phyloP scores from a whole-genome alignment of 2,797 vertebrate genomes.

The Myiotriccus ornatus region DNA sequence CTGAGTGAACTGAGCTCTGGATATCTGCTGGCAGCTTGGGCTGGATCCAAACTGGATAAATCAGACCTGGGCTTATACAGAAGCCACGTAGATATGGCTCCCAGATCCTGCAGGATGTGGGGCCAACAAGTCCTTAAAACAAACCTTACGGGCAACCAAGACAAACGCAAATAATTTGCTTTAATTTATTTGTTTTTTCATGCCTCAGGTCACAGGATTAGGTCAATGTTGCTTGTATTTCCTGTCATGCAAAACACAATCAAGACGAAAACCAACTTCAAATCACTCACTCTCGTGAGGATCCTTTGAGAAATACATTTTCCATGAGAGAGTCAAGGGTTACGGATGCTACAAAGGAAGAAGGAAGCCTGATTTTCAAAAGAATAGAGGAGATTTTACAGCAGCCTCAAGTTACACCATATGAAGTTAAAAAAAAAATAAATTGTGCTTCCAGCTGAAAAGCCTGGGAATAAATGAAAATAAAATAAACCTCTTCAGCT shows the following conservation, averaged over 20 bases:
- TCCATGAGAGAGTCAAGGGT: not conserved
- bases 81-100: not conserved
- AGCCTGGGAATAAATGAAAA: constrained; percentile 44
- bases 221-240: not conserved
- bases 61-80: not conserved
- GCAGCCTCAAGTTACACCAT: not conserved
- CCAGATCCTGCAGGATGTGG: not conserved
- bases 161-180: not conserved
- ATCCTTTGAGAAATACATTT: not conserved
- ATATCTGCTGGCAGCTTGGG: not conserved
- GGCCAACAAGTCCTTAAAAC: not conserved
- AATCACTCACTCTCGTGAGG: not conserved
- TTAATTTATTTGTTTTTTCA: not conserved
- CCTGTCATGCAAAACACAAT: not conserved
- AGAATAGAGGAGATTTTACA: not conserved
- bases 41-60: not conserved
- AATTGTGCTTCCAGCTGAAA: not conserved
- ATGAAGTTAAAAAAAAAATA: not conserved
- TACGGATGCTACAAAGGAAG: not conserved
- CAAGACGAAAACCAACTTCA: not conserved
- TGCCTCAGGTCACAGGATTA: not conserved
- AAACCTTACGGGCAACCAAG: not conserved
- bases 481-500: constrained; percentile 46
- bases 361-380: not conserved
- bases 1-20: not conserved